phyloP scores from a whole-genome alignment of 2,113 vertebrate genomes.

The Takifugu flavidus region DNA sequence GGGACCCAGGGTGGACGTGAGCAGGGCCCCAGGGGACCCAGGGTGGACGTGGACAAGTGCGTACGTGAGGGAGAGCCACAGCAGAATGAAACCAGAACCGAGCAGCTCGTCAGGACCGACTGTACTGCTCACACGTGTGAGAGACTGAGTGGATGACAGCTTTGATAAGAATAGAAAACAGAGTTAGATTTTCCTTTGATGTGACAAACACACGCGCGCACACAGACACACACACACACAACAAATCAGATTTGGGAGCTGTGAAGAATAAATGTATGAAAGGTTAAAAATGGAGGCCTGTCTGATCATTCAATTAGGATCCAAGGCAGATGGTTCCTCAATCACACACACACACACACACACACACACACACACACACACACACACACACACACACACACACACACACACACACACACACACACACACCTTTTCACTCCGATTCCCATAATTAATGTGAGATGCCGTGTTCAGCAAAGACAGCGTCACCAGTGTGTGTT shows the following conservation, averaged over 20 bases:
- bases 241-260: constrained; percentile 66
- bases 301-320: constrained; percentile 64
- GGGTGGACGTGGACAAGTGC: background rate
- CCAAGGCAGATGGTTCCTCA: constrained; percentile 50
- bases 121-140: background rate
- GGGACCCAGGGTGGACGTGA: no score
- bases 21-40: no score
- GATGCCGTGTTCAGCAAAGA: no score
- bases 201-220: constrained; percentile 24
- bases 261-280: constrained; percentile 64
- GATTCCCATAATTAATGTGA: no score
- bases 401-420: constrained; percentile 19
- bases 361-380: constrained; percentile 23
- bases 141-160: constrained; percentile 39
- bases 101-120: background rate
- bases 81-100: constrained; percentile 25
- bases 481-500: no score
- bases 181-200: constrained; percentile 48
- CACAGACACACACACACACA: constrained; percentile 30
- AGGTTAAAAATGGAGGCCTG: constrained; percentile 62
- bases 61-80: constrained; percentile 39
- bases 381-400: constrained; percentile 20
- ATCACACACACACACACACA: constrained; percentile 10
- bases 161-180: constrained; percentile 53
- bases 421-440: constrained; percentile 4